phyloP scores from a whole-genome alignment of 2,888 invertebrate species.

The Polyploca ridens region DNA sequence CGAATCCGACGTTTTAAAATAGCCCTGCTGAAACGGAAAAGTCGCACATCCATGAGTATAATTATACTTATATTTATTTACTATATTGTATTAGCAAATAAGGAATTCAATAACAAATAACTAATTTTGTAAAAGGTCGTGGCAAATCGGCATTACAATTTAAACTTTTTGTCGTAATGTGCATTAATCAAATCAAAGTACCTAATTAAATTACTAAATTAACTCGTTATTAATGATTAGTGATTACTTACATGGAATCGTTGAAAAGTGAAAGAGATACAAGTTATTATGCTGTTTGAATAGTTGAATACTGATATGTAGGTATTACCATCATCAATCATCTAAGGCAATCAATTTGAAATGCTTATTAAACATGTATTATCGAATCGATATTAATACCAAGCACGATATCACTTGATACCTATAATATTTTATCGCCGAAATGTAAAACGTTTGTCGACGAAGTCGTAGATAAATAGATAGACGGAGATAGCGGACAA shows the following conservation, averaged over 20 bases:
- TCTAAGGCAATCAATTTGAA: slow-evolving; percentile 30
- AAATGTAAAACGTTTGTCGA: slow-evolving; percentile 69
- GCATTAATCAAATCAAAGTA: no score
- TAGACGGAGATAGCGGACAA: slow-evolving; percentile 45
- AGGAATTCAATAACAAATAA: no score
- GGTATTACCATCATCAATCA: slow-evolving; percentile 3
- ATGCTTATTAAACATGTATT: slow-evolving; percentile 33
- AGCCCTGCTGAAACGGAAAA: no score
- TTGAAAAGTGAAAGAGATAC: not conserved
- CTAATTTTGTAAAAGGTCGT: no score
- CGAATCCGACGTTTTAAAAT: no score
- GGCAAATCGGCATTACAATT: no score
- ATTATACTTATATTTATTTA: no score
- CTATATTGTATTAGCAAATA: not conserved
- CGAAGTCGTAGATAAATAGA: slow-evolving; percentile 58
- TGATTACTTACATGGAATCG: no score
- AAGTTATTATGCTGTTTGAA: not conserved
- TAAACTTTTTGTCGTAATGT: no score
- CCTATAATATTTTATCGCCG: slow-evolving; percentile 54
- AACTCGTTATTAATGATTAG: no score
- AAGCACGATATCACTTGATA: slow-evolving; percentile 34
- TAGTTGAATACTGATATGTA: not conserved
- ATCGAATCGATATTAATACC: slow-evolving; percentile 31
- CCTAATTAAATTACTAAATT: no score
- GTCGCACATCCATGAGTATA: no score